These are phyloP conservation scores for Trogon melanurus DNA, from an alignment of 2,113 vertebrate genomes.

Conservation along the genomic window DNA sequence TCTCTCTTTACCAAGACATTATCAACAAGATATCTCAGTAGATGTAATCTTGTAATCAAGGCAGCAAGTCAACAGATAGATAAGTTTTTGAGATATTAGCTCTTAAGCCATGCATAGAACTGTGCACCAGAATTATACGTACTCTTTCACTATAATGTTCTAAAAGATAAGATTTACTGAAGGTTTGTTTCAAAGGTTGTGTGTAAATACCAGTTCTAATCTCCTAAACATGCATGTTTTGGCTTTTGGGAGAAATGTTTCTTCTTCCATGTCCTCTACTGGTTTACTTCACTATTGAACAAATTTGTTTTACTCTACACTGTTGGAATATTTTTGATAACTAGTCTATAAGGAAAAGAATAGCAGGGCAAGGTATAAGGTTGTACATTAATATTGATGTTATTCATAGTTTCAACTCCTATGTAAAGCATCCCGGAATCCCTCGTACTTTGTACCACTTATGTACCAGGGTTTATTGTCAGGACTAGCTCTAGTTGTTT, in stretches of 20 bases:
- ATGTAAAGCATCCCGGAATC: background rate
- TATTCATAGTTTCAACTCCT: background rate
- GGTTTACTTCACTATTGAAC: background rate
- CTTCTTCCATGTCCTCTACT: background rate
- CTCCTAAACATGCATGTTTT: background rate
- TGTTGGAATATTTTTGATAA: background rate
- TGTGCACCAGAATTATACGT: background rate
- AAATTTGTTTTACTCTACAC: background rate
- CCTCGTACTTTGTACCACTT: background rate
- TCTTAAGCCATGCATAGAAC: background rate
- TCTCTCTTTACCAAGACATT: background rate
- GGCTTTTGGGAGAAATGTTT: background rate
- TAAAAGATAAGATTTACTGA: background rate
- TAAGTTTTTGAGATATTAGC: background rate
- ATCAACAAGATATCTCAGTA: background rate
- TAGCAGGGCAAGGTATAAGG: background rate
- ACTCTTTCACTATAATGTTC: background rate
- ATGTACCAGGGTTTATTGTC: background rate
- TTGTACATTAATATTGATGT: accelerated
- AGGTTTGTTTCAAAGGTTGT: background rate
- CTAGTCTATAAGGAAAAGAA: background rate
- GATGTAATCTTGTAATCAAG: background rate
- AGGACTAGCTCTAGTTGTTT: background rate
- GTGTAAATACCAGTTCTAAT: background rate
- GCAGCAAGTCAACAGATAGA: background rate